phyloP scores from a whole-genome alignment of 64 coral and sea anemone genomes.

The Astreopora myriophthalma region DNA sequence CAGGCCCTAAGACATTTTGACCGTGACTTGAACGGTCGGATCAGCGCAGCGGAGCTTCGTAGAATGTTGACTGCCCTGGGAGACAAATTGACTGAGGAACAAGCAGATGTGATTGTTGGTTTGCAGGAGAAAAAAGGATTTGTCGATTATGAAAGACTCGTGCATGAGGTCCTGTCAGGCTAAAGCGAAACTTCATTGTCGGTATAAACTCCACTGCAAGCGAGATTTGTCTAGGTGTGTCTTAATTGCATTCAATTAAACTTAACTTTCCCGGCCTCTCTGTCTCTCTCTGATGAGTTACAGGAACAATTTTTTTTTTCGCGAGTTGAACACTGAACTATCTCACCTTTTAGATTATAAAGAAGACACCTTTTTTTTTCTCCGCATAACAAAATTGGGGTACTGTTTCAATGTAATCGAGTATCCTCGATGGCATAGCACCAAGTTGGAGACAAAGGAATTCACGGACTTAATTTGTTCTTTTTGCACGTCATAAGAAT shows the following conservation, averaged over 20 bases:
- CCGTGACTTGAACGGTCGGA: conserved; percentile 35
- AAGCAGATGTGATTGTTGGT: conserved; percentile 46
- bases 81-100: conserved; percentile 42
- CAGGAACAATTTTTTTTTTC: background rate
- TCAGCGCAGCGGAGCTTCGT: conserved; percentile 64
- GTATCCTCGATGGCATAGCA: background rate
- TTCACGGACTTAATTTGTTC: background rate
- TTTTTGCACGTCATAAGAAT: background rate
- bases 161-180: conserved; percentile 52
- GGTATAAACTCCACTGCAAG: background rate
- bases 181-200: background rate
- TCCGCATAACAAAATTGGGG: background rate
- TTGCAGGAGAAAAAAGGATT: conserved; percentile 36
- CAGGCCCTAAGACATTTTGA: conserved; percentile 57
- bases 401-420: background rate
- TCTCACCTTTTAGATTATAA: background rate
- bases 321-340: background rate
- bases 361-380: background rate
- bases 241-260: background rate
- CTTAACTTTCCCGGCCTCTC: no score
- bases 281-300: background rate
- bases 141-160: conserved; percentile 66
- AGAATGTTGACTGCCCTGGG: conserved; percentile 41
- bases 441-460: background rate
- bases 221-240: background rate